These are phyloP conservation scores for Acromyrmex echinatior DNA, from an alignment of 1,140 invertebrate genomes.

Conservation along the genomic window DNA sequence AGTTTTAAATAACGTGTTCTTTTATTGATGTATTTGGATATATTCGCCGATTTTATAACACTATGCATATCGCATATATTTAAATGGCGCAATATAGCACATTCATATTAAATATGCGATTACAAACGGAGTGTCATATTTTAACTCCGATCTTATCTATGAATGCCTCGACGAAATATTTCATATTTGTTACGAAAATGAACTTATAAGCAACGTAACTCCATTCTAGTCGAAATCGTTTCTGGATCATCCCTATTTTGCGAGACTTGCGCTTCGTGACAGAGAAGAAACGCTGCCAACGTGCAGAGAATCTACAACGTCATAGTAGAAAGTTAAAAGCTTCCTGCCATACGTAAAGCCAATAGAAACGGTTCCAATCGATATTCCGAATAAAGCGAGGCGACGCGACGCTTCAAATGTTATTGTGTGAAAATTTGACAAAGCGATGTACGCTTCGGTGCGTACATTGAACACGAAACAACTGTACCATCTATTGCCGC, in stretches of 20 bases:
- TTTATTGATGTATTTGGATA: not conserved
- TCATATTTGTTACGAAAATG: not conserved
- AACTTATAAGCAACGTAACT: not conserved
- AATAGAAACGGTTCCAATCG: conserved; percentile 53
- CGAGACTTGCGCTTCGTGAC: not conserved
- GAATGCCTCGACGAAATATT: not conserved
- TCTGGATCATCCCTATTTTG: not conserved
- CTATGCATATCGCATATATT: not conserved
- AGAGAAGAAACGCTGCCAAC: not conserved
- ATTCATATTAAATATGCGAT: not conserved
- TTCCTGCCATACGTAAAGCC: conserved; percentile 55
- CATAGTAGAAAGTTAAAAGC: conserved; percentile 46
- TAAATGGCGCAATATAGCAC: not conserved
- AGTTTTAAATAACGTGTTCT: not conserved
- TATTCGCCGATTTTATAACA: not conserved
- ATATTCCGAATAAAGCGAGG: conserved; percentile 53
- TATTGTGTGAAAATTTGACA: conserved; percentile 59
- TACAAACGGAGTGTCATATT: not conserved
- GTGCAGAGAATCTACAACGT: conserved; percentile 17
- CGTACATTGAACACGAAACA: conserved; percentile 55
- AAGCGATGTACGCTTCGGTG: conserved; percentile 50
- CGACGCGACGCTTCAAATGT: conserved; percentile 59
- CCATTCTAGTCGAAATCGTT: not conserved
- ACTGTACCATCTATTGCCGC: conserved; percentile 40
- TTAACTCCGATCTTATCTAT: not conserved